Conservation (phyloP, 2,797 vertebrate species). For the Hemitrygon akajei region DNA sequence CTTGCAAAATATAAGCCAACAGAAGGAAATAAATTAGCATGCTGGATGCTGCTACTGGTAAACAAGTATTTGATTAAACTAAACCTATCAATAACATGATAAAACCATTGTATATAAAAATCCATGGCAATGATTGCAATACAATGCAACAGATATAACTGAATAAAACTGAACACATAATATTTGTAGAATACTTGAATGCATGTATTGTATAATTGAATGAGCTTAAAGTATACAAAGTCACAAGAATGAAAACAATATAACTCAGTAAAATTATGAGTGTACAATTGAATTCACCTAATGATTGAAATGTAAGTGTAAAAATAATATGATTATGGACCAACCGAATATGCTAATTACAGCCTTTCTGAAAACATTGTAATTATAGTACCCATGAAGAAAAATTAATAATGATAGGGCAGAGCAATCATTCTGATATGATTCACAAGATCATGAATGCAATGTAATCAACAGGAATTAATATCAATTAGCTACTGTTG, state of each 20-base stretch:
- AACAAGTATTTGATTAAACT: not conserved
- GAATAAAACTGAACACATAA: not conserved
- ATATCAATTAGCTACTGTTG: not conserved
- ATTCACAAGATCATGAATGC: not conserved
- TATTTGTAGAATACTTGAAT: not conserved
- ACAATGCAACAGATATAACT: not conserved
- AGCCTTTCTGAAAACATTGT: not conserved
- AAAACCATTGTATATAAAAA: not conserved
- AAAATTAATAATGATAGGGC: not conserved
- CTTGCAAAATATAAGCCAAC: not conserved
- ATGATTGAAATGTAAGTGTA: not conserved
- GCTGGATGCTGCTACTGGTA: not conserved
- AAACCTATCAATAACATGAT: not conserved
- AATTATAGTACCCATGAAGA: not conserved
- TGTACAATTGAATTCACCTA: not conserved
- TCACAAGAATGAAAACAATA: conserved; percentile 1
- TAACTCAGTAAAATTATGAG: not conserved
- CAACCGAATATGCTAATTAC: not conserved
- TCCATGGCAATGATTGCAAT: not conserved
- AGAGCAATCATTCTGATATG: not conserved
- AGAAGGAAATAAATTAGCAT: conserved; percentile 8
- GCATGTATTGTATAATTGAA: not conserved
- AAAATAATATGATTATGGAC: too few species aligned
- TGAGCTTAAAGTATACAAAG: not conserved
- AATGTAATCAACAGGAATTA: not conserved